These are phyloP conservation scores for Astyanax mexicanus DNA, from an alignment of 2,797 vertebrate species.

Conservation along the genomic window DNA sequence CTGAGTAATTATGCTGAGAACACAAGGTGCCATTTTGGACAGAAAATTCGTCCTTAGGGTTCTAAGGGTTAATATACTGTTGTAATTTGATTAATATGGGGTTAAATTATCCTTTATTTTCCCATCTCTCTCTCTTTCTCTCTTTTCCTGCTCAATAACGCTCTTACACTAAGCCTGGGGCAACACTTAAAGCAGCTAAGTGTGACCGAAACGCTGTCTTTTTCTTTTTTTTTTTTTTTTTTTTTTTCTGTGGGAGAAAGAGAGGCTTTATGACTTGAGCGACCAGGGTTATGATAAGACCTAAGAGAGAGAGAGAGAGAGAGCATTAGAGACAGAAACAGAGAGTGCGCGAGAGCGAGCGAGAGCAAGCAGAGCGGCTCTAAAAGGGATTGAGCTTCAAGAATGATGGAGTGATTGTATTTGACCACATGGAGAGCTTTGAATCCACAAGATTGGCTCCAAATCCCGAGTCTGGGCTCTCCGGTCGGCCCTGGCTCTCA, in stretches of 20 bases:
- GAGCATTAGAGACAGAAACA: conserved; percentile 62
- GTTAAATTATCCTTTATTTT: not conserved
- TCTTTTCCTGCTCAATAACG: conserved; percentile 28
- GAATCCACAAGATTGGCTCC: conserved; percentile 74
- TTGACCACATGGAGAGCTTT: conserved; percentile 77
- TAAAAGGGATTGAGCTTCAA: conserved; percentile 77
- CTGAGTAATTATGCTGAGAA: no score
- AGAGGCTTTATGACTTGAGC: conserved; percentile 72
- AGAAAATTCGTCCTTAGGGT: no score
- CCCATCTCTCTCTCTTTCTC: conserved; percentile 3
- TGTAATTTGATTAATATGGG: not conserved
- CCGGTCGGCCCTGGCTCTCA: not conserved
- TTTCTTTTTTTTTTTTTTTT: no score
- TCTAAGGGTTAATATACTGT: not conserved
- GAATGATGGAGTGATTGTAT: conserved; percentile 79
- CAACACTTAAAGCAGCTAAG: conserved; percentile 75
- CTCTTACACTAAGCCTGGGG: conserved; percentile 63
- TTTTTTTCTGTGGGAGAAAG: conserved; percentile 68
- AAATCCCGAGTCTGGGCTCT: conserved; percentile 58
- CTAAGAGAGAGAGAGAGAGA: conserved; percentile 62
- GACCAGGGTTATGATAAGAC: conserved; percentile 76
- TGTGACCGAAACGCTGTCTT: conserved; percentile 62
- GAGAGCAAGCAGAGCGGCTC: conserved; percentile 42
- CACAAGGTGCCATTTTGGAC: no score
- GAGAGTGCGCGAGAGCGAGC: conserved; percentile 28